Evolutionary conservation across 2,888 invertebrate genomes (phyloP).

Genomic region (Heteropelma amictum): DNA sequence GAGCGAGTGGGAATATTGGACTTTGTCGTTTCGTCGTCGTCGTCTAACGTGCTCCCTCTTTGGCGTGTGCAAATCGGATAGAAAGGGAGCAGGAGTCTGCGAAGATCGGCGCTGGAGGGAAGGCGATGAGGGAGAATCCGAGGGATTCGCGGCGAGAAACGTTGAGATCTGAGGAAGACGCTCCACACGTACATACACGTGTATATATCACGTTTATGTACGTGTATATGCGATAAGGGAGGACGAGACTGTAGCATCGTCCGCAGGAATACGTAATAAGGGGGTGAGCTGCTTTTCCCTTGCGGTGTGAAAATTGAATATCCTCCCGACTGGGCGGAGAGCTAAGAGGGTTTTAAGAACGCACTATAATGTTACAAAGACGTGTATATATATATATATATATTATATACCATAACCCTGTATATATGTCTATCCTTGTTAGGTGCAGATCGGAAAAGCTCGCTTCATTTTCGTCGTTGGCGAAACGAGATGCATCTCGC

Average conservation of each 20-base stretch:
- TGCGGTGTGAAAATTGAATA: slow-evolving; percentile 55
- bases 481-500: background rate
- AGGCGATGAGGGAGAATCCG: slow-evolving; percentile 18
- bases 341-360: slow-evolving; percentile 51
- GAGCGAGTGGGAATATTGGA: slow-evolving; percentile 3
- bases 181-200: background rate
- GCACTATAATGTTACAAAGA: slow-evolving; percentile 38
- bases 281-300: slow-evolving; percentile 48
- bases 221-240: background rate
- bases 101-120: slow-evolving; percentile 3
- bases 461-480: slow-evolving; percentile 12
- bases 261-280: slow-evolving; percentile 51
- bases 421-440: too few species aligned
- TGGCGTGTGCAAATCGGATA: slow-evolving; percentile 14
- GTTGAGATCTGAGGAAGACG: background rate
- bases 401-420: too few species aligned
- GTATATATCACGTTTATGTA: background rate
- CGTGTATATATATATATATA: slow-evolving; percentile 6
- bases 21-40: slow-evolving; percentile 24
- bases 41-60: slow-evolving; percentile 33
- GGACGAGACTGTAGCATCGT: slow-evolving; percentile 34
- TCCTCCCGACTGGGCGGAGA: slow-evolving; percentile 32
- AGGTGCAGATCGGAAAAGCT: slow-evolving; percentile 20
- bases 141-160: slow-evolving; percentile 26
- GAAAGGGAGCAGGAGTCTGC: background rate